phyloP scores from a whole-genome alignment of 2,888 invertebrate genomes.

The Himalopsyche kuldschensis region DNA sequence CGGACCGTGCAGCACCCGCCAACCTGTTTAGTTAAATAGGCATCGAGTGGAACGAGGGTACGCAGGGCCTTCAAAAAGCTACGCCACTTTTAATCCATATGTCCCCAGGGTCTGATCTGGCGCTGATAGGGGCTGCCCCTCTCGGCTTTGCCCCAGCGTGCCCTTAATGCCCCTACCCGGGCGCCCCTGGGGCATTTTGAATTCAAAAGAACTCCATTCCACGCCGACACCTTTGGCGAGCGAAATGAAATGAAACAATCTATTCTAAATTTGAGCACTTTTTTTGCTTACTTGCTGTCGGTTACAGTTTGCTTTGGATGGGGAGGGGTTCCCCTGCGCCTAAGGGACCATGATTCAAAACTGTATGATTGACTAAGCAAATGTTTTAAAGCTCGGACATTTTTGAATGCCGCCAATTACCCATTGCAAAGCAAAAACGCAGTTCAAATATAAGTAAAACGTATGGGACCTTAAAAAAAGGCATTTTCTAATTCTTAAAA shows the following conservation, averaged over 20 bases:
- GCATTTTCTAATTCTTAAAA: too few relatives aligned
- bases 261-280: slow-evolving; percentile 38
- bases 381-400: background rate
- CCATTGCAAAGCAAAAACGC: too few relatives aligned
- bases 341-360: background rate
- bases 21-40: slow-evolving; percentile 43
- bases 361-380: background rate
- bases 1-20: slow-evolving; percentile 35
- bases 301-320: slow-evolving; percentile 14
- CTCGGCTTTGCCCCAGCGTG: slow-evolving; percentile 28
- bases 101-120: slow-evolving; percentile 41
- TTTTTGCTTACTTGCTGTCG: slow-evolving; percentile 32
- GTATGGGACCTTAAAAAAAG: too few relatives aligned
- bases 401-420: too few relatives aligned
- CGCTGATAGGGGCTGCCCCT: slow-evolving; percentile 40
- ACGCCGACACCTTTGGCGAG: slow-evolving; percentile 38
- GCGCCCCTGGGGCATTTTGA: slow-evolving; percentile 37
- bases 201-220: slow-evolving; percentile 41
- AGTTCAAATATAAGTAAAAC: too few relatives aligned
- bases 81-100: slow-evolving; percentile 41
- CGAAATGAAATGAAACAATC: slow-evolving; percentile 41
- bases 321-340: background rate
- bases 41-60: slow-evolving; percentile 27
- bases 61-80: slow-evolving; percentile 37
- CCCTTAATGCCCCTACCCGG: slow-evolving; percentile 34